phyloP scores from a whole-genome alignment of 2,797 vertebrate genomes.

The Poeciliopsis presidionis region DNA sequence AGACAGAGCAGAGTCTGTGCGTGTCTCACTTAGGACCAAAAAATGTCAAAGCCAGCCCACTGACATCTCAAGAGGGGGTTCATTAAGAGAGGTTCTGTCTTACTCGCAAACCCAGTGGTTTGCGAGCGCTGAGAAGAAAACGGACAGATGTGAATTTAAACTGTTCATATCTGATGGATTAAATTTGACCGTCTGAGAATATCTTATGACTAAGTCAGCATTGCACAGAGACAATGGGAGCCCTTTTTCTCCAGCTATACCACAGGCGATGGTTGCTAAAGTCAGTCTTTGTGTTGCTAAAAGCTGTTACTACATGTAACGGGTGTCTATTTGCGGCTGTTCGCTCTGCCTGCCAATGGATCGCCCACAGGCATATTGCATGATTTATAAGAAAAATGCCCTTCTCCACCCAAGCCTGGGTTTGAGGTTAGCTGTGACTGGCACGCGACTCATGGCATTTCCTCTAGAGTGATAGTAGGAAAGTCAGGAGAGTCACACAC shows the following conservation, averaged over 20 bases:
- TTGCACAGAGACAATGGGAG: conserved; percentile 47
- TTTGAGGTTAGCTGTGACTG: conserved; percentile 73
- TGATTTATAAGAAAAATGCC: conserved; percentile 76
- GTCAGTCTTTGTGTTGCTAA: conserved; percentile 71
- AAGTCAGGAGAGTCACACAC: conserved; percentile 68
- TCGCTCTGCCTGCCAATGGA: conserved; percentile 58
- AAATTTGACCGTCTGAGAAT: conserved; percentile 36
- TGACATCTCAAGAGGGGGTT: conserved; percentile 30
- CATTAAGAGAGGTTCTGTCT: conserved; percentile 25
- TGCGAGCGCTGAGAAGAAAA: conserved; percentile 11
- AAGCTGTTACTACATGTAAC: conserved; percentile 68
- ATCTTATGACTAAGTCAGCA: conserved; percentile 53
- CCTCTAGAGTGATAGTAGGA: conserved; percentile 71
- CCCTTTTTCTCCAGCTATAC: conserved; percentile 38
- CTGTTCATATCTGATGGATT: conserved; percentile 23
- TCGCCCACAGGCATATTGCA: conserved; percentile 71
- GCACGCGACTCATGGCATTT: conserved; percentile 76
- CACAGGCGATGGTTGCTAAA: conserved; percentile 55
- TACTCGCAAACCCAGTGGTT: conserved; percentile 13
- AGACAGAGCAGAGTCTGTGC: conserved; percentile 36
- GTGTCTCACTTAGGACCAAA: conserved; percentile 37
- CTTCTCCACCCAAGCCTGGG: conserved; percentile 68
- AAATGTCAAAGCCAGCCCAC: conserved; percentile 20
- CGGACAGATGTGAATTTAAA: conserved; percentile 23
- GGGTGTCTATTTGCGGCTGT: conserved; percentile 68